These are phyloP conservation scores for Trochalopteron elliotii DNA, from an alignment of 2,113 vertebrate species.

Conservation along the genomic window DNA sequence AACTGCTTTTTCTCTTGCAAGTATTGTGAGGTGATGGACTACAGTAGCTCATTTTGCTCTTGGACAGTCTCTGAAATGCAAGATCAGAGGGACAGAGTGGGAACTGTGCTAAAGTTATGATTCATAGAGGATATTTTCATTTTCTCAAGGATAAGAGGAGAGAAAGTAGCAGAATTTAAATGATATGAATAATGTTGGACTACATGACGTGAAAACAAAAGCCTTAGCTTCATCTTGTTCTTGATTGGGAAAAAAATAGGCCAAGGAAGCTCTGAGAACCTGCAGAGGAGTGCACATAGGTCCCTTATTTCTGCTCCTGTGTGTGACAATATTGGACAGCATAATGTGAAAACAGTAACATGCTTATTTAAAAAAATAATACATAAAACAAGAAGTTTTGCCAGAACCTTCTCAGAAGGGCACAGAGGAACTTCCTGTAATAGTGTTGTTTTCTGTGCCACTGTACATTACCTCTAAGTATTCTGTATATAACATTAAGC, in stretches of 20 bases:
- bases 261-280: not conserved
- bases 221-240: not conserved
- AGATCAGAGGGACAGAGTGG: not conserved
- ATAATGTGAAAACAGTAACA: not conserved
- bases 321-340: not conserved
- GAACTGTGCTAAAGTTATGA: not conserved
- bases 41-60: not conserved
- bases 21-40: not conserved
- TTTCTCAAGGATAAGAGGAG: not conserved
- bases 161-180: not conserved
- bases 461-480: not conserved
- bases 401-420: not conserved
- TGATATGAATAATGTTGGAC: not conserved
- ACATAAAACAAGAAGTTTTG: not conserved
- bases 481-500: not conserved
- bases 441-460: rapidly evolving
- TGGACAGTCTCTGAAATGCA: not conserved
- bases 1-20: not conserved
- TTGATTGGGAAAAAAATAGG: not conserved
- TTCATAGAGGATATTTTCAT: not conserved
- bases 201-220: not conserved
- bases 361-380: not conserved
- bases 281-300: not conserved
- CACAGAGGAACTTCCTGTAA: not conserved
- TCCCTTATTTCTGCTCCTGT: not conserved